Base-by-base conservation (phyloP, 2,888 invertebrate genomes). In the Philonicus albiceps region DNA sequence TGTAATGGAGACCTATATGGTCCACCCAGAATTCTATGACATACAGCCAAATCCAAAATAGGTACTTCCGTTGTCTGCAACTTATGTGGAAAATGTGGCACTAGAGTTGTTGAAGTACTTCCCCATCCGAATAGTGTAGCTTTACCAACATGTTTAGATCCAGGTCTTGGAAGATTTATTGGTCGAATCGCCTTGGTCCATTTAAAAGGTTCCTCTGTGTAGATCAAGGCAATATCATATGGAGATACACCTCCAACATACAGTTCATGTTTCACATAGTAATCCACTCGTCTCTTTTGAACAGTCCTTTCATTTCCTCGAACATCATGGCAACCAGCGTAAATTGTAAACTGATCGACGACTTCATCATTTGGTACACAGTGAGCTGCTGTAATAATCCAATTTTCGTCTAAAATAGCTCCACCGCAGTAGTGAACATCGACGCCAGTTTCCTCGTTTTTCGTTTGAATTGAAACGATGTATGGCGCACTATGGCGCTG, bases 361-460 rank as follows among this genome's bases (percentile, higher is more conserved):
- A 88, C 19, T 74, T 90, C 89, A 0, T 89, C 89, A 3, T 91
- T 90, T 30, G 88, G 89, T 64, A 92, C 88, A 30, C 92, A 92
- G 87, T 92, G 92, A 7, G 92, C 92, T 8, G 92, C 92, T 0
- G 92, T 92, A 31, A 92, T 74, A 88, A 92, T 91, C 92, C 92
- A 92, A 86, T 92, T 89, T 87, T 91, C 90, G 86, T 91, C 91
- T 83, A 92, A 90, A 5, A 92, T 89, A 16, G 92, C 90, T 43
- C 92, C 92, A 13, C 92, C 92, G 84, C 92, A 92, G 73, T 91
- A 91, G 88, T 92, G 92, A 0, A 91, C 89, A n/a, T 90, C 87
- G 5, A 88, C 27, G 22, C 19, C 49, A 22, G 64, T 90, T 19
- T 89, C 89, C 22, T 89, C 89, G 4, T 90, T 89, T 22, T 40